Evolutionary conservation across 2,797 vertebrate genomes (phyloP), one percentile per base, ranked within the genome.

Genomic region (Pterois miles): DNA sequence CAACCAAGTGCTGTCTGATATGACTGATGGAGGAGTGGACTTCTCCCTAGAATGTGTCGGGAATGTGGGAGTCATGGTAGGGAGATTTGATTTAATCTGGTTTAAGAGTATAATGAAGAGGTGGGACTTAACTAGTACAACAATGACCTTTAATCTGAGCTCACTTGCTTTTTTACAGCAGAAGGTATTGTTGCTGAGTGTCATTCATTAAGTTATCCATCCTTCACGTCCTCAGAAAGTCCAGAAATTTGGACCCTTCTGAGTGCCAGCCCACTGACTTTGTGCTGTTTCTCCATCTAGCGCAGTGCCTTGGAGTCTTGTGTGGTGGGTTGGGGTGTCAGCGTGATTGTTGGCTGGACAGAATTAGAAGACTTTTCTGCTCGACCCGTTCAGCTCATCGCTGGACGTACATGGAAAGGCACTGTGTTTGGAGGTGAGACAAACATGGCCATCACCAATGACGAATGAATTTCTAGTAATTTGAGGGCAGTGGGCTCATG

Each of bases 1-100:
- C 74, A 96, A 94, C 70, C 85, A 97, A 79, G 97, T 96, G 66
- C 87, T 99, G 65, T 18, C 80, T n/a, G 96, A 97, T 81, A 95
- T 98, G 95, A 99, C 97, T 0, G 90, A 96, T 0, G 97, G 97
- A 22, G 98, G 98, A 6, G 98, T 99, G 54, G 97, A 99, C 88
- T 99, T 93, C 80, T 97, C 98, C 0, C 94, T 99, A 65, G 98
- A 99, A 84, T 99, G 98, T 89, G 96, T 96, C 0, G 98, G 98
- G 14, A 97, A 96, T 0, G 96, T 97, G 5, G 92, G 83, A 18
- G 93, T 97, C 71, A 98, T 99, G 98, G 98, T 99, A 93, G 95
- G 23, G 1, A n/a, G 2, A n/a, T 25, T 36, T 16, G 1, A 23
- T 38, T 25, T 11, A 3, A 12, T 46, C 10, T 43, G 27, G 2